Evolutionary conservation across 92 coral and sea anemone species (phyloP), one percentile per base, ranked within the genome.

Genomic region (Porites rus): DNA sequence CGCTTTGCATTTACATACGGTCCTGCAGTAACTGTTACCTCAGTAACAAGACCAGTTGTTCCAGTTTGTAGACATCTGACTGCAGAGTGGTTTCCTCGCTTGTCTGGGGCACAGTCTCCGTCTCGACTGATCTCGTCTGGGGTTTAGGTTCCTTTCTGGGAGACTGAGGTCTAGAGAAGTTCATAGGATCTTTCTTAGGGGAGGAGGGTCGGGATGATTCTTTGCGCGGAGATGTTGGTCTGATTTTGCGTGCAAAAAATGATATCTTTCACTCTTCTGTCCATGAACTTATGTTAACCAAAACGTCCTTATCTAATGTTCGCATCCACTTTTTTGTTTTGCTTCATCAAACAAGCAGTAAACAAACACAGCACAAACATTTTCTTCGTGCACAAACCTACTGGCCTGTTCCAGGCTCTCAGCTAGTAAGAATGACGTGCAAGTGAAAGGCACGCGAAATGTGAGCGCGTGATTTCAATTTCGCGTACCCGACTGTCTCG

Each of bases 41-140:
- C 14, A 96, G 92, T 69, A 96, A 81, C 46, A 96, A 74, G 14
- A 96, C 98, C 74, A 96, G 84, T 69, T 96, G 98, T 65, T 96
- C 98, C 22, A 96, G 84, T 87, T 96, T 96, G 77, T 31, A 31
- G 43, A 96, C 84, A 43, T 96, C 98, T 16, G 98, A 92, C 82
- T 96, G 91, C 14, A 96, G 86, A 38, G 94, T 87, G 31, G 97
- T 98, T 76, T 96, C 98, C 2, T 92, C 91, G 74, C 88, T 92
- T 31, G 92, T 92, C 81, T 92, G 96, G 64, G 98, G 94, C 64
- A 89, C 91, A 87, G 98, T 96, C 93, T 94, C 98, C 76, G 98
- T 96, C 93, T 88, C 97, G 3, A 92, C 98, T 69, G 96, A 89
- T 53, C 93, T 88, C 46, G 94, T 96, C 90, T 92, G 96, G 18